Conservation (phyloP, 2,888 invertebrate species). For the Sarcophaga rosellei region DNA sequence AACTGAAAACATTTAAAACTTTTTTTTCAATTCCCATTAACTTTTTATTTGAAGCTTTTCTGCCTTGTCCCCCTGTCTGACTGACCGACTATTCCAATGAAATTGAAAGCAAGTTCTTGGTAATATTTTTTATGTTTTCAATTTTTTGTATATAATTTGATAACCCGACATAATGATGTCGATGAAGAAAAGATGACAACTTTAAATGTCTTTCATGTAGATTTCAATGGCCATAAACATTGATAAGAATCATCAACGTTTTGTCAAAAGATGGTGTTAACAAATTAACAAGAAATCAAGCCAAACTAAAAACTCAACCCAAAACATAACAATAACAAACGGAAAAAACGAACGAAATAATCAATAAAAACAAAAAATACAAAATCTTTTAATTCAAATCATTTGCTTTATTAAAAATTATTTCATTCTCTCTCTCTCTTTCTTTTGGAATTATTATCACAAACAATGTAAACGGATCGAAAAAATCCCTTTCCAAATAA, state of each 20-base stretch:
- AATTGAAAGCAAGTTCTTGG: constrained; percentile 67
- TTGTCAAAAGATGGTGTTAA: constrained; percentile 56
- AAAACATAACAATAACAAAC: constrained; percentile 41
- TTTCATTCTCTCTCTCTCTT: too few relatives aligned
- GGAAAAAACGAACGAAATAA: constrained; percentile 34
- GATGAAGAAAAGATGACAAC: constrained; percentile 64
- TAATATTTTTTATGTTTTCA: constrained; percentile 46
- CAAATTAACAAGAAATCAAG: constrained; percentile 66
- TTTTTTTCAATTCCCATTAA: too few relatives aligned
- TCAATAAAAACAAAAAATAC: constrained; percentile 49
- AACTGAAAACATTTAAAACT: not conserved
- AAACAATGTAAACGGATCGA: constrained; percentile 29
- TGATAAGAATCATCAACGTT: constrained; percentile 47
- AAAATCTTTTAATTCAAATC: not conserved
- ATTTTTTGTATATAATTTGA: constrained; percentile 16
- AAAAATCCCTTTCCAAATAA: constrained; percentile 42
- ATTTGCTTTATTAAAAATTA: not conserved
- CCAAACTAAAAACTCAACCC: not conserved
- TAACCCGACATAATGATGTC: constrained; percentile 62
- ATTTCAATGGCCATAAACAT: constrained; percentile 55
- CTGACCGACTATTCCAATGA: constrained; percentile 53
- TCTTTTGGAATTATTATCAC: too few relatives aligned
- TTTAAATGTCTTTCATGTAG: constrained; percentile 56
- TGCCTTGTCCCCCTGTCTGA: constrained; percentile 18
- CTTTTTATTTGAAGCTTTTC: not conserved